Evolutionary conservation across 2,797 vertebrate species (phyloP), one percentile per base, ranked within the genome.

Genomic region (Vultur gryphus): DNA sequence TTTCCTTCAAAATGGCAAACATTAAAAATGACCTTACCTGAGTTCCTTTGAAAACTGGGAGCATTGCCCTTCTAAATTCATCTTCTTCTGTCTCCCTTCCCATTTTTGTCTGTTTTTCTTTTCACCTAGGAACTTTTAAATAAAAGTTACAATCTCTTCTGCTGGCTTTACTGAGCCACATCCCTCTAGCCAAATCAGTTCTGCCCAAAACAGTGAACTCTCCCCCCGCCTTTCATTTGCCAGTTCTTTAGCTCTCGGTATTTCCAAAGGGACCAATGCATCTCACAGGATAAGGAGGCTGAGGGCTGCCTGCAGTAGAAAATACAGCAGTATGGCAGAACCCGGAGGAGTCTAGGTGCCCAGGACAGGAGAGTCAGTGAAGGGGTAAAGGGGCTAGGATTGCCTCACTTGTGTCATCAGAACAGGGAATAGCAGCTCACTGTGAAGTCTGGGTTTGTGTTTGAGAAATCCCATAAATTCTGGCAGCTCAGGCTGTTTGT

Each of bases 1-100:
- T 90, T 81, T 86, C 58, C 58, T 95, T 89, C 41, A 76, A 81
- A 95, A 25, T 15, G 48, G 61, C 49, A 46, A 65, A 37, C 39
- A 23, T 61, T 69, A 43, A 58, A 41, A 16, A 48, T 49, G 39
- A 84, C 64, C 46, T 62, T 75, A 72, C 20, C 26, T 62, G 46
- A 73, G 37, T 20, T 62, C 72, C 29, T 85, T 67, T n/a, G 64
- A 69, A 78, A 85, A 64, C 43, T 43, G 54, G 51, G 46, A 54
- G 29, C 29, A 6, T 20, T 51, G 41, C 43, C 48, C 29, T 46
- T 78, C 29, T 76, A 62, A 81, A 58, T 54, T 44, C 25, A 35
- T 71, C 48, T 39, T 66, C 58, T 39, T 64, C 35, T 49, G 5
- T 46, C 41, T 84, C 13, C 26, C 31, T 87, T 70, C 33, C 49